phyloP scores from a whole-genome alignment of 2,797 vertebrate species.

The Phaenicophaeus curvirostris region DNA sequence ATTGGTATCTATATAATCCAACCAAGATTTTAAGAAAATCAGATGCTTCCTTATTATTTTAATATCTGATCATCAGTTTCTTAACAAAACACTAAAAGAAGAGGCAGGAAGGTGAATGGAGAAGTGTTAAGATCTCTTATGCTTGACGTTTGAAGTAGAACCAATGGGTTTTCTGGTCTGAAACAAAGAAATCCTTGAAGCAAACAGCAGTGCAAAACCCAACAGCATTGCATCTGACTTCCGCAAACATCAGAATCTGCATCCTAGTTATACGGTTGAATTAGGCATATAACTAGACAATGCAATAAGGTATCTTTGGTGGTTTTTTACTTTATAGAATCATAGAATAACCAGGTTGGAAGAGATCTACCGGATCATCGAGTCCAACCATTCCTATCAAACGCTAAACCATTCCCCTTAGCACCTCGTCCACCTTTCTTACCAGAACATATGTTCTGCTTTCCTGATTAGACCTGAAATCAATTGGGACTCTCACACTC shows the following conservation, averaged over 20 bases:
- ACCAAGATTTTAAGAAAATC: not conserved
- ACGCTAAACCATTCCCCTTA: too few species aligned
- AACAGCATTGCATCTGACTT: accelerated
- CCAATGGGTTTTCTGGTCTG: not conserved
- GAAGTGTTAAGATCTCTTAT: not conserved
- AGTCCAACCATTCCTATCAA: too few species aligned
- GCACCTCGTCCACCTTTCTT: too few species aligned
- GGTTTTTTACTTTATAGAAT: too few species aligned
- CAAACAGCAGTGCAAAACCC: accelerated
- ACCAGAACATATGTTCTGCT: not conserved
- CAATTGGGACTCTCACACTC: accelerated
- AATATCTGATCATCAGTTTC: not conserved
- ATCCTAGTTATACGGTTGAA: accelerated
- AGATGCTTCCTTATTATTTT: not conserved
- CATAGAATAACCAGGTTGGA: too few species aligned
- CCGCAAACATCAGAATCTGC: not conserved
- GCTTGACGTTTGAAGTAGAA: not conserved
- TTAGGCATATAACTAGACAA: not conserved
- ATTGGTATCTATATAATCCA: not conserved
- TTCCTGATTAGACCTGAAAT: not conserved
- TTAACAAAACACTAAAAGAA: not conserved
- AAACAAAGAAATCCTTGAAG: not conserved
- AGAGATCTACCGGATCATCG: too few species aligned
- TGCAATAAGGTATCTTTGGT: not conserved
- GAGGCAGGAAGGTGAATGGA: not conserved